phyloP scores from a whole-genome alignment of 2,888 invertebrate species.

The Zele albiditarsus region DNA sequence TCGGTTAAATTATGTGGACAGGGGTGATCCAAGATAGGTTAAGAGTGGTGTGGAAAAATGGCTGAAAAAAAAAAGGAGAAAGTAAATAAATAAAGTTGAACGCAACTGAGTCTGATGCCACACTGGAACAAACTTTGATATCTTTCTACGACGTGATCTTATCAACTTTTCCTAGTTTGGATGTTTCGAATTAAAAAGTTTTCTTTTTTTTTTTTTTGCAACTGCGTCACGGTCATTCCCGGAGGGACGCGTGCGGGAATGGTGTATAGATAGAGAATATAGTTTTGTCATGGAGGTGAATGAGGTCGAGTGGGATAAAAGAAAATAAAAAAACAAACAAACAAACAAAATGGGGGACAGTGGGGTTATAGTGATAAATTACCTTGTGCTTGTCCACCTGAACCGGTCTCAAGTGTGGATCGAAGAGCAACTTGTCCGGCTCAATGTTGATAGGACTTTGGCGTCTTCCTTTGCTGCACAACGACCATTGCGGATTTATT shows the following conservation, averaged over 20 bases:
- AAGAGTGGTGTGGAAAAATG: not conserved
- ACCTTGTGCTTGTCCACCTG: constrained; percentile 96
- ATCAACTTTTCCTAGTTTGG: constrained; percentile 36
- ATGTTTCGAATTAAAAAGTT: constrained; percentile 42
- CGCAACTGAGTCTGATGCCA: constrained; percentile 10
- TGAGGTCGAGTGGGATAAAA: not conserved
- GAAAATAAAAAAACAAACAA: constrained; percentile 22
- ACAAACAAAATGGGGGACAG: constrained; percentile 17
- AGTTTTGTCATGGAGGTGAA: constrained; percentile 23
- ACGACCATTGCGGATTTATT: constrained; percentile 98
- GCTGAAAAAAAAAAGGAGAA: not conserved
- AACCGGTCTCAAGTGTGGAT: constrained; percentile 93
- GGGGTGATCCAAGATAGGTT: not conserved
- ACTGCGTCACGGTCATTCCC: constrained; percentile 39
- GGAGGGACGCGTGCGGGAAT: constrained; percentile 21
- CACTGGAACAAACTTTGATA: constrained; percentile 21
- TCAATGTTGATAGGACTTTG: constrained; percentile 99
- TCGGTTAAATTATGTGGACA: not conserved
- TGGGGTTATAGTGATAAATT: constrained; percentile 67
- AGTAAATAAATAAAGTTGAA: constrained; percentile 9
- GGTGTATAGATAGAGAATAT: constrained; percentile 24
- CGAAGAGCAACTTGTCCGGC: constrained; percentile 94
- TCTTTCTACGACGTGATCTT: constrained; percentile 38
- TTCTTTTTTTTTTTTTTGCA: constrained; percentile 29
- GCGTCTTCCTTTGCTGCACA: constrained; percentile 96